Evolutionary conservation across 1,140 invertebrate species (phyloP).

Genomic region (Drosophila tani): DNA sequence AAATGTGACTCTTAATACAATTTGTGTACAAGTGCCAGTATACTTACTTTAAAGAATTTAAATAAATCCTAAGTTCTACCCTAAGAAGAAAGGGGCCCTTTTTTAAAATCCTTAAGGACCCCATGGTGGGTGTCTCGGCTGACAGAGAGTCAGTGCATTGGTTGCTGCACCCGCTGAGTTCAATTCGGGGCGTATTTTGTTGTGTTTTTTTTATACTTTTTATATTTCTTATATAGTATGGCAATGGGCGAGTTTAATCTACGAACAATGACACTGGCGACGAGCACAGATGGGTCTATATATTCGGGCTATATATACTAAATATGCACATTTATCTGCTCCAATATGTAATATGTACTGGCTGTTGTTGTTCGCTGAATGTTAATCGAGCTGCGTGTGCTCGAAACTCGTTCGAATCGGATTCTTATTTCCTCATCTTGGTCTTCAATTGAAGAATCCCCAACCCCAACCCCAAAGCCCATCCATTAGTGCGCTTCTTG

Average conservation of each 20-base stretch:
- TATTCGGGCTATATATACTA: constrained; percentile 12
- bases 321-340: constrained; percentile 18
- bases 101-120: background rate
- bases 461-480: constrained; percentile 21
- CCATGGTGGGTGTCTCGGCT: background rate
- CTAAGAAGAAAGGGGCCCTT: background rate
- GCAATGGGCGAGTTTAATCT: constrained; percentile 41
- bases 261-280: constrained; percentile 50
- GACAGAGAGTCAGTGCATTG: background rate
- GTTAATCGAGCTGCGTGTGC: constrained; percentile 46
- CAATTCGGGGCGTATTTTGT: constrained; percentile 25
- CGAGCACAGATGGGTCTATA: constrained; percentile 9
- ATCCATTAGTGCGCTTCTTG: constrained; percentile 25
- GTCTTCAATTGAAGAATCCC: constrained; percentile 41
- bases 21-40: background rate
- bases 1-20: background rate
- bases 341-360: constrained; percentile 20
- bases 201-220: background rate
- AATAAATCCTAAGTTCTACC: no score
- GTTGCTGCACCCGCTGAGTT: constrained; percentile 11
- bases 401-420: constrained; percentile 67
- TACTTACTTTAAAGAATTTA: no score
- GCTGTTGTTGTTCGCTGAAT: constrained; percentile 30
- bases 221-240: background rate
- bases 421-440: constrained; percentile 42